phyloP scores from a whole-genome alignment of 2,797 vertebrate species.

The Chanos chanos region DNA sequence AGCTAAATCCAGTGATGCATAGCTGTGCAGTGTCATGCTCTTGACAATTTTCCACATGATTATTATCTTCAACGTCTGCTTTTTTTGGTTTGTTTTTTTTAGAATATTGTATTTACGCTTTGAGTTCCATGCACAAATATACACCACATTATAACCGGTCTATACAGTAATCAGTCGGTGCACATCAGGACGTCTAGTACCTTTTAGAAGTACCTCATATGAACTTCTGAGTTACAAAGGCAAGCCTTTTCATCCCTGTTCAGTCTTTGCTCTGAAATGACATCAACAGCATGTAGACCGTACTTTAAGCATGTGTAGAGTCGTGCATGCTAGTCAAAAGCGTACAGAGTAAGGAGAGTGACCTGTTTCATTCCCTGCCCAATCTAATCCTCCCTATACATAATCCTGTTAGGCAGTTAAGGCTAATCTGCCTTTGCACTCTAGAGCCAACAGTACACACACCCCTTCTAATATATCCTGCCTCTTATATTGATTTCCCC shows the following conservation, averaged over 20 bases:
- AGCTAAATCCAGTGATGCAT: not conserved
- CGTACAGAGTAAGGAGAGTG: not conserved
- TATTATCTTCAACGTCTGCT: not conserved
- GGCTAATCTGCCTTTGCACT: constrained; percentile 23
- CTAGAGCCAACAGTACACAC: not conserved
- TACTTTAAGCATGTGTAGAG: not conserved
- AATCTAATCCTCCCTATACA: constrained; percentile 6
- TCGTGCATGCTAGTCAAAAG: constrained; percentile 3
- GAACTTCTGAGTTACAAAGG: not conserved
- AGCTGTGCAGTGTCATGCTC: not conserved
- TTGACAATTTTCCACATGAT: no score
- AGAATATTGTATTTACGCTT: no score
- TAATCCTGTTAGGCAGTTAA: constrained; percentile 44
- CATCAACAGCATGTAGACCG: no score
- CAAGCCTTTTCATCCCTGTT: no score
- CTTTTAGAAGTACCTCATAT: not conserved
- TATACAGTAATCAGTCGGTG: no score
- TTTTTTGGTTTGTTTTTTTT: not conserved
- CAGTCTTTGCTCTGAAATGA: no score
- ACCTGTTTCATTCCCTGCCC: not conserved
- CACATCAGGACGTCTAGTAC: no score
- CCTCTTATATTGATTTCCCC: no score
- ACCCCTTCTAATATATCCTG: constrained; percentile 4
- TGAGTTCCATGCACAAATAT: no score
- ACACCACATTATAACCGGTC: no score